Conservation (phyloP, 2,113 vertebrate species). For the Alectura lathami region DNA sequence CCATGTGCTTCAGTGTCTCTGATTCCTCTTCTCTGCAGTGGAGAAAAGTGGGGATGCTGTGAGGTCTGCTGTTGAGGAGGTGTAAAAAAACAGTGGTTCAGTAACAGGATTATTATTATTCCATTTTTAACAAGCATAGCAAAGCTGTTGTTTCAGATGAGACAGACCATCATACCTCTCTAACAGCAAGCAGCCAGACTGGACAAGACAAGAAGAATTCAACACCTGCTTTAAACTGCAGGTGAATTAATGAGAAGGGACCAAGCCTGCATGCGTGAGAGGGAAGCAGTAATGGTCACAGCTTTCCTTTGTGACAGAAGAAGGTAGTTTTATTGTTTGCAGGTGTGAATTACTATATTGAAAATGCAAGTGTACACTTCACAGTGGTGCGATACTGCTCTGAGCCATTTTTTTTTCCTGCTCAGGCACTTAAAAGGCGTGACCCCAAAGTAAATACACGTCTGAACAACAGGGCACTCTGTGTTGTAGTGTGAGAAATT, state of each 20-base stretch:
- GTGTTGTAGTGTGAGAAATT: not conserved
- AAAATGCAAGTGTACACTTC: constrained; percentile 9
- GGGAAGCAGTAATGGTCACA: not conserved
- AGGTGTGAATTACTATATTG: constrained; percentile 9
- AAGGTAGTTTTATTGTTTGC: constrained; percentile 45
- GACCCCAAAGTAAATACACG: not conserved
- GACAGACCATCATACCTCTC: not conserved
- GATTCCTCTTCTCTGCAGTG: not conserved
- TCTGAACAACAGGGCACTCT: not conserved
- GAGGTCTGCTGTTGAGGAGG: not conserved
- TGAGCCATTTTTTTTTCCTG: not conserved
- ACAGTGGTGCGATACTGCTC: not conserved
- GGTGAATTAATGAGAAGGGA: not conserved
- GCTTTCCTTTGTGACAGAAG: constrained; percentile 3
- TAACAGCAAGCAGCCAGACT: not conserved
- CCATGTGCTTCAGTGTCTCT: not conserved
- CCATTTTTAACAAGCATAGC: not conserved
- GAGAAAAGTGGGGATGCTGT: not conserved
- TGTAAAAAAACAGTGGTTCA: not conserved
- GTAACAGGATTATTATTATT: not conserved
- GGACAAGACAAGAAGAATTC: not conserved
- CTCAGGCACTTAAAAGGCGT: not conserved
- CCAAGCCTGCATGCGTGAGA: not conserved
- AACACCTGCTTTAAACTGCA: not conserved
- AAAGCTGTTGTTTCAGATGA: not conserved